Evolutionary conservation across 2,113 vertebrate genomes (phyloP).

Genomic region (Ameiurus melas): DNA sequence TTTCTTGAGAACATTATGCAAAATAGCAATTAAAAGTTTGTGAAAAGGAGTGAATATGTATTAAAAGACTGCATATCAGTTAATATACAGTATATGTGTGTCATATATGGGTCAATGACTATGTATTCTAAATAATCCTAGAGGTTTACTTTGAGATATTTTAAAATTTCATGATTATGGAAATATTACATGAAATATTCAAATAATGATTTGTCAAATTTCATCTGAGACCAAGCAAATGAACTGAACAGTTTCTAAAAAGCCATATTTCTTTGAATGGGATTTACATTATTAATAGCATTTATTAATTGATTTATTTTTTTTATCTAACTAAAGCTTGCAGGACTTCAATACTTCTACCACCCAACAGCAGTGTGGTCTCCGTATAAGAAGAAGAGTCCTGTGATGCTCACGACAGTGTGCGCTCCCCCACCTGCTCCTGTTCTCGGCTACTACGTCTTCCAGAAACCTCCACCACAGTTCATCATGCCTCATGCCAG

Average conservation of each 20-base stretch:
- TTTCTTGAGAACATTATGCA: not conserved
- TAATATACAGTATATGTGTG: not conserved
- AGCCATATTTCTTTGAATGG: not conserved
- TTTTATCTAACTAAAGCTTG: conserved; percentile 51
- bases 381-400: conserved; percentile 64
- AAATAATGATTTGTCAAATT: not conserved
- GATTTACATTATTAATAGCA: not conserved
- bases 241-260: not conserved
- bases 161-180: not conserved
- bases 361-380: conserved; percentile 69
- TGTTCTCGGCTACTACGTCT: conserved; percentile 70
- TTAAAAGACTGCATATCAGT: not conserved
- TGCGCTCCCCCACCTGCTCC: conserved; percentile 57
- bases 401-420: conserved; percentile 66
- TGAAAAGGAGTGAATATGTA: not conserved
- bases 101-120: not conserved
- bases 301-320: not conserved
- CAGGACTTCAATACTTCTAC: conserved; percentile 67
- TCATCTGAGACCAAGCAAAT: not conserved
- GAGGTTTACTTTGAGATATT: not conserved
- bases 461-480: conserved; percentile 66
- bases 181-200: not conserved
- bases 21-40: not conserved
- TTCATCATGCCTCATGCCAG: conserved; percentile 74
- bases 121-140: not conserved